These are phyloP conservation scores for Colletes latitarsis DNA, from an alignment of 1,140 invertebrate genomes.

Conservation along the genomic window DNA sequence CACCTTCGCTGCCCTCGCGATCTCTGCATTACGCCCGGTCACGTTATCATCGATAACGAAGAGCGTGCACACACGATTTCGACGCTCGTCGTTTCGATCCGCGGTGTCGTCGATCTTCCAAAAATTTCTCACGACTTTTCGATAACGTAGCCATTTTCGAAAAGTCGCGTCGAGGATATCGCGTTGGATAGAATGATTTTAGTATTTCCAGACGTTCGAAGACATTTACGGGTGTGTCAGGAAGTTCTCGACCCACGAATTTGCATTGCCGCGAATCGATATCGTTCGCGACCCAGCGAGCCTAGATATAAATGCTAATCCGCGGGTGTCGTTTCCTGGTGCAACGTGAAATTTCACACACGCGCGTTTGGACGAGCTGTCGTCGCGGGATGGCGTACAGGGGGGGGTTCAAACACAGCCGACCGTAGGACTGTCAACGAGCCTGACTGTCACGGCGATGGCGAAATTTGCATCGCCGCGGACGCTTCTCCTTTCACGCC, in stretches of 20 bases:
- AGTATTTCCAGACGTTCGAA: no score
- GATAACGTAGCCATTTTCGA: no score
- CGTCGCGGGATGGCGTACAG: constrained; percentile 12
- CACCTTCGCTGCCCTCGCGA: constrained; percentile 43
- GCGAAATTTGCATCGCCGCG: constrained; percentile 58
- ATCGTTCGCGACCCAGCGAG: background rate
- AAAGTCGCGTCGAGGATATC: no score
- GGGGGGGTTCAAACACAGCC: constrained; percentile 20
- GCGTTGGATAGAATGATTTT: no score
- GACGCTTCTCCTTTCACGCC: constrained; percentile 65
- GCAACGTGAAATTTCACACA: constrained; percentile 3
- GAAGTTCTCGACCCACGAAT: background rate
- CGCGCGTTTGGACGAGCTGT: constrained; percentile 23
- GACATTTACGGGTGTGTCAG: no score
- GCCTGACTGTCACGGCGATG: constrained; percentile 52
- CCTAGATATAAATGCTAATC: constrained; percentile 14
- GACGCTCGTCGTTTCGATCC: no score
- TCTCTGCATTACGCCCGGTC: constrained; percentile 65
- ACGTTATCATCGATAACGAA: constrained; percentile 68
- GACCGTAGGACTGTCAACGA: constrained; percentile 51
- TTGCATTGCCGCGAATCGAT: background rate
- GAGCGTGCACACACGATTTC: constrained; percentile 29
- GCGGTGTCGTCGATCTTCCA: no score
- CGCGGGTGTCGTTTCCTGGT: background rate
- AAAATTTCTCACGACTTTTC: no score